Evolutionary conservation across 2,113 vertebrate genomes (phyloP).

Genomic region (Xenopus laevis): DNA sequence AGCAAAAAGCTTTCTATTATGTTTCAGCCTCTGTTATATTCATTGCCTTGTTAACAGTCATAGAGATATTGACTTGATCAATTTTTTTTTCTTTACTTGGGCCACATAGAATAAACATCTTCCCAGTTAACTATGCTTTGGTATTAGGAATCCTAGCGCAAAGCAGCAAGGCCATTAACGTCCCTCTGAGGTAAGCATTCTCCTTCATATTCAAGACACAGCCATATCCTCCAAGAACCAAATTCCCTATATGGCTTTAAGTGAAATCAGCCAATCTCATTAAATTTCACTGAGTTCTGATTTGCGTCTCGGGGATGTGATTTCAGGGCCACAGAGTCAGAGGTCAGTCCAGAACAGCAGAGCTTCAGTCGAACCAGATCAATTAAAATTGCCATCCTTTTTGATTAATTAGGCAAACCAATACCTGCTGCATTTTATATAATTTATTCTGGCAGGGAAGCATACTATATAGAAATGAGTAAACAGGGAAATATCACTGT

Average conservation of each 20-base stretch:
- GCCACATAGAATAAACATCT: neutral
- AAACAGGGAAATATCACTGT: slow-evolving; percentile 1
- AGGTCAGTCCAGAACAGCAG: neutral
- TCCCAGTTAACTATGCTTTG: neutral
- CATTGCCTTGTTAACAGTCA: neutral
- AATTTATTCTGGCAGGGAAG: slow-evolving; percentile 3
- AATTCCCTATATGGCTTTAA: slow-evolving; percentile 2
- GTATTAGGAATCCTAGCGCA: neutral
- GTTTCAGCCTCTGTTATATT: neutral
- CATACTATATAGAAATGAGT: neutral
- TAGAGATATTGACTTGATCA: neutral
- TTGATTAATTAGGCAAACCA: slow-evolving; percentile 8
- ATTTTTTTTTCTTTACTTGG: neutral
- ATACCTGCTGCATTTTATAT: slow-evolving; percentile 6
- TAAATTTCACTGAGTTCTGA: neutral
- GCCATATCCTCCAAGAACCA: neutral
- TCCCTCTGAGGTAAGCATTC: neutral
- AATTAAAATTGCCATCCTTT: neutral
- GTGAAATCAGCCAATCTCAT: neutral
- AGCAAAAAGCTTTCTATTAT: neutral
- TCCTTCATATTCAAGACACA: slow-evolving; percentile 4
- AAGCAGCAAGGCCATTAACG: neutral
- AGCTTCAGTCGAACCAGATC: neutral
- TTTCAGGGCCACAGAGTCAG: rapidly evolving
- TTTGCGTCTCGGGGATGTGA: neutral